Evolutionary conservation across 1,140 invertebrate species (phyloP).

Genomic region (Octopus sinensis): DNA sequence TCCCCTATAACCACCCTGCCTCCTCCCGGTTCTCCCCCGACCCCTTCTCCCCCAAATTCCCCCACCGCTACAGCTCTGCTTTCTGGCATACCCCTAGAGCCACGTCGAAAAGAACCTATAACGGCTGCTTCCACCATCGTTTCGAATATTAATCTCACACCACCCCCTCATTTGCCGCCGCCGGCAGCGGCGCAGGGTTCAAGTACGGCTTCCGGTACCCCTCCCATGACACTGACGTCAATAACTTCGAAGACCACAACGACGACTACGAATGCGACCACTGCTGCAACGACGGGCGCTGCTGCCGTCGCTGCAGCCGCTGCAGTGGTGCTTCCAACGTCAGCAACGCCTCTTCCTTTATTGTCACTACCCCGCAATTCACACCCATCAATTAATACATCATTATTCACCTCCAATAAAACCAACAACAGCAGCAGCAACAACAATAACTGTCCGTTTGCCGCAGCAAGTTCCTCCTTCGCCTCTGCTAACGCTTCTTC

Average conservation of each 20-base stretch:
- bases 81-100: not conserved
- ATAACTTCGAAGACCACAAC: conserved; percentile 19
- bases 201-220: conserved; percentile 15
- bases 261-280: conserved; percentile 23
- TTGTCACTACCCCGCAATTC: not conserved
- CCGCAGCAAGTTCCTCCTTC: conserved; percentile 22
- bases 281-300: conserved; percentile 32
- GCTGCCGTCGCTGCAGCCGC: conserved; percentile 25
- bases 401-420: not conserved
- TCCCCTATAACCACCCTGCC: not conserved
- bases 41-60: conserved; percentile 11
- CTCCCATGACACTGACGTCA: conserved; percentile 25
- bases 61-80: not conserved
- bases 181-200: conserved; percentile 17
- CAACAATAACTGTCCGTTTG: conserved; percentile 17
- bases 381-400: conserved; percentile 15
- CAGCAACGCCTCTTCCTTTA: not conserved
- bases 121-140: conserved; percentile 20
- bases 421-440: conserved; percentile 14
- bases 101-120: conserved; percentile 23
- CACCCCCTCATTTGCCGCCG: not conserved
- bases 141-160: conserved; percentile 19
- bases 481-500: conserved; percentile 18
- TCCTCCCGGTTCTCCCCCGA: not conserved
- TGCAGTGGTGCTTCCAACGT: conserved; percentile 2